Percentiles rank a stretch among this genome's conserved stretches.
Conservation (phyloP, 2,888 invertebrate genomes). For the Ennomos erosarius region DNA sequence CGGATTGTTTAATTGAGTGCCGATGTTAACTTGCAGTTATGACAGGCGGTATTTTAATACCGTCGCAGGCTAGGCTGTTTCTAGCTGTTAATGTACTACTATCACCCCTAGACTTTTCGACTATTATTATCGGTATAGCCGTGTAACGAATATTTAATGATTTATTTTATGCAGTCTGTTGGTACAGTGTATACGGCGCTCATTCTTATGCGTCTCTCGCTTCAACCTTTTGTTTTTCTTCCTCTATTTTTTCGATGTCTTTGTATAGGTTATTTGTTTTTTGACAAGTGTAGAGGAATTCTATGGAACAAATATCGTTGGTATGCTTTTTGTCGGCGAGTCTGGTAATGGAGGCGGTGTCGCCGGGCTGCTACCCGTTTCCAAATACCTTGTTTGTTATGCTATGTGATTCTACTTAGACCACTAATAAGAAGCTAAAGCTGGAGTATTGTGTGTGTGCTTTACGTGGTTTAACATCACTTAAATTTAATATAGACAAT, state of each 20-base stretch:
- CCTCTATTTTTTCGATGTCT: slow-evolving; percentile 64
- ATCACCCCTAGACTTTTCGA: slow-evolving; percentile 43
- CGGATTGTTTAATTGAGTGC: slow-evolving; percentile 69
- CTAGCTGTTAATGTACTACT: slow-evolving; percentile 43
- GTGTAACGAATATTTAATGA: slow-evolving; percentile 75
- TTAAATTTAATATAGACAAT: slow-evolving; percentile 3
- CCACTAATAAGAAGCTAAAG: slow-evolving; percentile 5
- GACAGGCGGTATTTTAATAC: slow-evolving; percentile 10
- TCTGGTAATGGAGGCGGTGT: slow-evolving; percentile 5
- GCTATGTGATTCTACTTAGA: slow-evolving; percentile 15
- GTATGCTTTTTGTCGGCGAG: slow-evolving; percentile 50
- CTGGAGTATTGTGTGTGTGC: not conserved
- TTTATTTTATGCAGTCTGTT: slow-evolving; percentile 61
- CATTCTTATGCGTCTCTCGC: slow-evolving; percentile 66
- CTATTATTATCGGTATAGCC: slow-evolving; percentile 61
- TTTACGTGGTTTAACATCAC: slow-evolving; percentile 15
- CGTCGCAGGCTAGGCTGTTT: not conserved
- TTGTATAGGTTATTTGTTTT: slow-evolving; percentile 78
- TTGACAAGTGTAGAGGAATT: slow-evolving; percentile 76
- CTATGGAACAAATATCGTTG: slow-evolving; percentile 69
- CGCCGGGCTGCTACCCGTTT: slow-evolving; percentile 36
- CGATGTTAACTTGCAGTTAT: slow-evolving; percentile 45
- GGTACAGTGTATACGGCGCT: slow-evolving; percentile 52
- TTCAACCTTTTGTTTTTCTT: slow-evolving; percentile 71
- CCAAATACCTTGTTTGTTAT: slow-evolving; percentile 29